Percentiles rank a stretch among this genome's conserved stretches.
phyloP scores from a whole-genome alignment of 1,140 invertebrate species.

The Leucophenga varia region DNA sequence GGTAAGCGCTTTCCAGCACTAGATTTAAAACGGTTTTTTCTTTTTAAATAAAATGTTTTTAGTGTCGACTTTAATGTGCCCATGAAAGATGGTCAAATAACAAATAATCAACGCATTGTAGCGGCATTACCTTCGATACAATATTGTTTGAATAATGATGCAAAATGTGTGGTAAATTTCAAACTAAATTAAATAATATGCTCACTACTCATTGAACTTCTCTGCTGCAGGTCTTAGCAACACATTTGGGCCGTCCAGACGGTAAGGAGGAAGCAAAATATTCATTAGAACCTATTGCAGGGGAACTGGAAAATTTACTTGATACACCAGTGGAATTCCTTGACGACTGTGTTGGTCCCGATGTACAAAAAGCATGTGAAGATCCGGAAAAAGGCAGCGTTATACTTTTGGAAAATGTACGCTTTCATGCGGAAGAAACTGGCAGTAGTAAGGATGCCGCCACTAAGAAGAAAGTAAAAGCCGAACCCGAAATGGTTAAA shows the following conservation, averaged over 20 bases:
- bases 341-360: conserved; percentile 87
- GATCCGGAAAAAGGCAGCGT: conserved; percentile 83
- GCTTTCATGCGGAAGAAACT: conserved; percentile 97
- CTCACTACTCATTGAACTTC: not conserved
- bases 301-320: conserved; percentile 84
- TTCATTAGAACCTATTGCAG: conserved; percentile 86
- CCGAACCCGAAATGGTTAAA: conserved; percentile 64
- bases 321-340: conserved; percentile 85
- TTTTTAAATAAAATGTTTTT: conserved; percentile 31
- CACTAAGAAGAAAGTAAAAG: conserved; percentile 79
- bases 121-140: conserved; percentile 92
- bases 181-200: too few relatives aligned
- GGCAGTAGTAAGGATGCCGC: conserved; percentile 89
- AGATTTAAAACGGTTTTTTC: not conserved
- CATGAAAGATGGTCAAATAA: conserved; percentile 93
- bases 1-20: conserved; percentile 57
- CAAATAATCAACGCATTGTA: conserved; percentile 93
- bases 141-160: conserved; percentile 89
- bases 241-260: conserved; percentile 96
- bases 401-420: conserved; percentile 93
- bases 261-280: conserved; percentile 82
- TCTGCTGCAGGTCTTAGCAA: conserved; percentile 73
- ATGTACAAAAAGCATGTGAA: conserved; percentile 84
- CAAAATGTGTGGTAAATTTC: conserved; percentile 76
- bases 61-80: conserved; percentile 99